Conservation (phyloP, 1,140 invertebrate genomes). For the Lysiphlebus fabarum region DNA sequence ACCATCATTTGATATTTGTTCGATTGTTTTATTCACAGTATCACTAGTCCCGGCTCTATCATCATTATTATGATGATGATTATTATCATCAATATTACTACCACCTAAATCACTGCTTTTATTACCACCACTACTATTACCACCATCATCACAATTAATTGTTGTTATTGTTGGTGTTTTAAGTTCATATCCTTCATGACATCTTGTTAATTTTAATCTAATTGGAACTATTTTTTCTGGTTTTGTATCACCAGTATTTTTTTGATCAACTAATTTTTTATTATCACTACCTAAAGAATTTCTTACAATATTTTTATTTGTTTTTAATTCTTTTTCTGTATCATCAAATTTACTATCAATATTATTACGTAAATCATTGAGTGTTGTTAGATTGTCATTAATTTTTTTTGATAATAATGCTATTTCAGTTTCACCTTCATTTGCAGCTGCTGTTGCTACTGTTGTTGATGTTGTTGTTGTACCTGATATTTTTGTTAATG, state of each 20-base stretch:
- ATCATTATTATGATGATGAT: slow-evolving; percentile 52
- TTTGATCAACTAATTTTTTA: slow-evolving; percentile 41
- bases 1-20: slow-evolving; percentile 36
- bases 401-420: no score
- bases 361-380: not conserved
- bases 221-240: slow-evolving; percentile 72
- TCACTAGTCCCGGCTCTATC: slow-evolving; percentile 52
- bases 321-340: slow-evolving; percentile 55
- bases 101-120: not conserved
- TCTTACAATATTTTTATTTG: slow-evolving; percentile 46
- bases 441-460: not conserved
- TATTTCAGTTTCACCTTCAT: slow-evolving; percentile 21
- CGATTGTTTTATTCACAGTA: slow-evolving; percentile 20
- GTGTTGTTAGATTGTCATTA: no score
- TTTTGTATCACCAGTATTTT: slow-evolving; percentile 56
- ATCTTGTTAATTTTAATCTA: slow-evolving; percentile 75
- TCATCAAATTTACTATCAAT: slow-evolving; percentile 34
- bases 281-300: no score
- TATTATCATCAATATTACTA: slow-evolving; percentile 9
- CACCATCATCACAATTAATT: slow-evolving; percentile 36
- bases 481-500: no score
- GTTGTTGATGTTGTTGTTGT: no score
- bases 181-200: slow-evolving; percentile 67
- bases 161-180: slow-evolving; percentile 42
- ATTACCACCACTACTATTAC: slow-evolving; percentile 19